Percentiles rank a stretch among this genome's conserved stretches.
Evolutionary conservation across 2,113 vertebrate species (phyloP).

Genomic region (Oncorhynchus masou): DNA sequence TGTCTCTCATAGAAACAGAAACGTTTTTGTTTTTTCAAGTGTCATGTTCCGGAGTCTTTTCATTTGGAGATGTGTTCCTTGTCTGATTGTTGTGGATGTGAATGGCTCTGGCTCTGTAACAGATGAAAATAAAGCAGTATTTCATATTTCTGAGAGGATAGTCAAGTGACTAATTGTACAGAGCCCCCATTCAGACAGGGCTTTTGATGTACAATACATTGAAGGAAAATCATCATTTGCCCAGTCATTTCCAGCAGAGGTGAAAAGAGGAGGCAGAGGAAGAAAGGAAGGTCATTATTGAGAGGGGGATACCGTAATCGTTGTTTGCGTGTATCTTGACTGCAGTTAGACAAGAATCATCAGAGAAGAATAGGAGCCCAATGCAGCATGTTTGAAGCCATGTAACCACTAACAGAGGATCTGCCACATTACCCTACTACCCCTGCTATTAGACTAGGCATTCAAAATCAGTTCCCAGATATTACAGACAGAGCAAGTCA

Average conservation of each 20-base stretch:
- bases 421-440: no score
- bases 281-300: slow-evolving; percentile 46
- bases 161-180: slow-evolving; percentile 65
- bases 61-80: neutral
- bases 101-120: slow-evolving; percentile 13
- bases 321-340: no score
- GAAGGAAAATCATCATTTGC: slow-evolving; percentile 46
- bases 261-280: slow-evolving; percentile 40
- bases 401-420: no score
- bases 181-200: slow-evolving; percentile 54
- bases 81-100: slow-evolving; percentile 14
- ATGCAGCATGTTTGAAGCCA: no score
- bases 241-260: slow-evolving; percentile 37
- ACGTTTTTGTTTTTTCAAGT: neutral
- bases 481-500: no score
- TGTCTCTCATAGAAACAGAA: neutral
- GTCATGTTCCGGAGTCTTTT: neutral
- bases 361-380: no score
- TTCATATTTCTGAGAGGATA: slow-evolving; percentile 57
- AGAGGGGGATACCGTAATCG: no score
- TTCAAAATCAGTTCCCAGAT: no score
- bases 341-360: no score
- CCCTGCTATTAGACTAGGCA: no score
- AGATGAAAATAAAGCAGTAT: slow-evolving; percentile 34
- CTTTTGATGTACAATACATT: slow-evolving; percentile 38